Conservation (phyloP, 2,888 invertebrate species). For the Rotaria socialis region DNA sequence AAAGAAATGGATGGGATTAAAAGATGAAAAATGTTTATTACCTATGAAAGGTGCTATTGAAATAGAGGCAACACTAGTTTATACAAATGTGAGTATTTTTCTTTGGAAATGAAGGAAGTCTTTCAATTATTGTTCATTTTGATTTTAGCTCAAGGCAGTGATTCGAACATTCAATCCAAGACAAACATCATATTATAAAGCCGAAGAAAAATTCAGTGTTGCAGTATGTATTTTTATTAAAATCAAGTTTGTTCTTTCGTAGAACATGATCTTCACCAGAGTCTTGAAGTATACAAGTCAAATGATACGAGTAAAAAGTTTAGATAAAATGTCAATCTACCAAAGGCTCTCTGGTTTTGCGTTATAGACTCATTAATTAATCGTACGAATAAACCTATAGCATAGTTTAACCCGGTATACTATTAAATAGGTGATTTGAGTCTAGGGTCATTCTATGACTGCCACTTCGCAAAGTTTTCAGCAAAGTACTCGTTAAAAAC, state of each 20-base stretch:
- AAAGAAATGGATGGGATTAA: slow-evolving; percentile 88
- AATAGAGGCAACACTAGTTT: slow-evolving; percentile 81
- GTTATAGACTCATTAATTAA: no score
- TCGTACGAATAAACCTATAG: no score
- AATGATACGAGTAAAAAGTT: no score
- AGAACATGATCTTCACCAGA: no score
- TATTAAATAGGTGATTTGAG: no score
- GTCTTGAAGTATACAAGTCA: no score
- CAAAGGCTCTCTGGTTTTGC: no score
- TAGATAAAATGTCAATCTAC: no score
- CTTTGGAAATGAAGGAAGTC: neutral
- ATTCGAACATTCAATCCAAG: slow-evolving; percentile 86
- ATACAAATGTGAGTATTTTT: slow-evolving; percentile 75
- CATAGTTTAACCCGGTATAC: no score
- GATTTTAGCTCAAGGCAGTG: slow-evolving; percentile 72
- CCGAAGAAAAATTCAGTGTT: slow-evolving; percentile 88
- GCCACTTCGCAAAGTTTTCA: no score
- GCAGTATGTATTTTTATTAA: slow-evolving; percentile 62
- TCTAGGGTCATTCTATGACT: no score
- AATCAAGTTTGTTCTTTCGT: neutral
- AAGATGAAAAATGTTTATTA: slow-evolving; percentile 83
- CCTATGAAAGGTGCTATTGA: slow-evolving; percentile 90
- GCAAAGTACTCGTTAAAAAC: no score
- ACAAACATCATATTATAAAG: slow-evolving; percentile 88
- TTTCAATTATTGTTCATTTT: neutral